Evolutionary conservation across 2,888 invertebrate genomes (phyloP).

Genomic region (Euplexia lucipara): DNA sequence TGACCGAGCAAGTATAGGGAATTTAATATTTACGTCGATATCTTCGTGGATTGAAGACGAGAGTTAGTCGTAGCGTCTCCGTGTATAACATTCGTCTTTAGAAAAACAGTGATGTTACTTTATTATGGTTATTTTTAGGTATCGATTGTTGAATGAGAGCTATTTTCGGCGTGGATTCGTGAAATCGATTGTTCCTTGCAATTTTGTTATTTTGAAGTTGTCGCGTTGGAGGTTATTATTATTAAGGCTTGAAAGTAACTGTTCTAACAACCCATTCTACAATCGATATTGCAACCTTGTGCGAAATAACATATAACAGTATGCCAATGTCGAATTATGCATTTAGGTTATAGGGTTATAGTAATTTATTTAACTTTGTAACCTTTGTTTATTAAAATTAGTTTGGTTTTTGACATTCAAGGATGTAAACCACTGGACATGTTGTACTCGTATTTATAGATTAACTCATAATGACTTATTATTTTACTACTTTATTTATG

Average conservation of each 20-base stretch:
- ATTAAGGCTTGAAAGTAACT: constrained; percentile 44
- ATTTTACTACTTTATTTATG: background rate
- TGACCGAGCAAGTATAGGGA: constrained; percentile 49
- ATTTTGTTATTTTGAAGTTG: constrained; percentile 36
- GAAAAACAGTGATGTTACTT: constrained; percentile 44
- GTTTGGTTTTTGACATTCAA: constrained; percentile 5
- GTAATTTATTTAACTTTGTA: constrained; percentile 1
- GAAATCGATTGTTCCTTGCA: constrained; percentile 41
- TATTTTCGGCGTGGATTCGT: constrained; percentile 46
- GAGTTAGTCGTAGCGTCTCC: constrained; percentile 40
- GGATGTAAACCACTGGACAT: background rate
- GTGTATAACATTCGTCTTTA: constrained; percentile 32
- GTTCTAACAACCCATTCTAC: constrained; percentile 53
- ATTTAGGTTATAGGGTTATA: constrained; percentile 49
- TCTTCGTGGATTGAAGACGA: constrained; percentile 24
- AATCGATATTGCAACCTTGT: constrained; percentile 83
- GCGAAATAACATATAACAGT: constrained; percentile 63
- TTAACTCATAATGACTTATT: no score
- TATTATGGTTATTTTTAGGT: constrained; percentile 44
- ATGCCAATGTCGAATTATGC: constrained; percentile 66
- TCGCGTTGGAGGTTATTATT: constrained; percentile 54
- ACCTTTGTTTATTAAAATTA: constrained; percentile 11
- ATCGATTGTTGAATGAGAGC: constrained; percentile 58
- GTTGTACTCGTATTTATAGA: background rate
- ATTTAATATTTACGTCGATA: constrained; percentile 66